Evolutionary conservation across 2,113 vertebrate species (phyloP), one percentile per base, ranked within the genome.

Genomic region (Myanophis thanlyinensis): DNA sequence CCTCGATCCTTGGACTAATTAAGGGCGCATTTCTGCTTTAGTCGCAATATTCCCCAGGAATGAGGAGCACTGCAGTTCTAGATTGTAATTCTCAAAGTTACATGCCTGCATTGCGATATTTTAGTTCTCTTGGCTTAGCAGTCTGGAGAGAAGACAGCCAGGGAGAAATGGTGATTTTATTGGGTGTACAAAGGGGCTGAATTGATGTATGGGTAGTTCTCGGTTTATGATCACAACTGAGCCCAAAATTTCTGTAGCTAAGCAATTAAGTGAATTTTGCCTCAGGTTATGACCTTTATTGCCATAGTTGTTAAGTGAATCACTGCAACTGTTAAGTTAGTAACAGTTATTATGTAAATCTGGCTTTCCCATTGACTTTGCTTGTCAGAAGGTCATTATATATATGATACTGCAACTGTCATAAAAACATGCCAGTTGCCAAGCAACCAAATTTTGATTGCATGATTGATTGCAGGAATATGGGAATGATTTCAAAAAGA

Each of bases 11-110:
- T 0, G 0, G 86, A 85, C 90, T 94, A 93, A 88, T 92, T 2
- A 2, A 90, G 56, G 85, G 62, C 91, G 91, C 92, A 93, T 88
- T 59, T 9, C 30, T 91, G 91, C 62, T 84, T 47, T 90, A 3
- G 89, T 1, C 4, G 54, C 49, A 51, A 35, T 87, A 92, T 93
- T 94, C 94, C 93, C 90, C 35, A 11, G 86, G 40, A 46, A 18
- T 27, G 12, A 11, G 3, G 4, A 23, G 3, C 52, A 15, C 90
- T 94, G 88, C 0, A 87, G 40, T 2, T 92, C 3, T 44, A 93
- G 94, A 91, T 94, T 93, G 94, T 89, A 44, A 3, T 47, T 53
- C n/a, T 35, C 3, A 54, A 22, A 4, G 27, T 27, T 27, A 2
- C 0, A 2, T 46, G 12, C 30, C 30, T 27, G 80, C 87, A 56